Evolutionary conservation across 53 echinoderm and acorn worm genomes (phyloP).

Genomic region (Apostichopus leukothele): DNA sequence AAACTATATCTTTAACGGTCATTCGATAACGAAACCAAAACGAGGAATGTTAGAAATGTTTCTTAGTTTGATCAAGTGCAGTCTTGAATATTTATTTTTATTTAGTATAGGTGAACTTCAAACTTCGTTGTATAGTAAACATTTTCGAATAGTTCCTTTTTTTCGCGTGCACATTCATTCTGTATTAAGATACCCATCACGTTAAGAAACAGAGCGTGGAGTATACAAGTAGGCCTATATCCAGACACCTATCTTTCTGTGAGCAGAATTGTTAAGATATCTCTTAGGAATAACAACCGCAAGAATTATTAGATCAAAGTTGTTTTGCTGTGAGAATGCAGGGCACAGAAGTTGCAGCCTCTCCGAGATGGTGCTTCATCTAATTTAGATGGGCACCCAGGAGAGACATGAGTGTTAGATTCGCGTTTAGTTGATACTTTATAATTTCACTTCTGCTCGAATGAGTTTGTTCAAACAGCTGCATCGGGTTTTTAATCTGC

Average conservation of each 20-base stretch:
- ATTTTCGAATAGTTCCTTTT: neutral
- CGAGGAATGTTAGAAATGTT: no score
- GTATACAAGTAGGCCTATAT: neutral
- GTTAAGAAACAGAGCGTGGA: neutral
- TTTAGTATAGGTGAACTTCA: no score
- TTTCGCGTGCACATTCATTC: neutral
- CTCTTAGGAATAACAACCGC: neutral
- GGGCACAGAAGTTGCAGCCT: neutral
- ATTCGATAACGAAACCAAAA: no score
- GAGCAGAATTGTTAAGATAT: neutral
- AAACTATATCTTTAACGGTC: no score
- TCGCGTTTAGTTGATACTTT: neutral
- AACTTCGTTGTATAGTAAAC: no score
- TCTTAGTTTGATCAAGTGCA: no score
- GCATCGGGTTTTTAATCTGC: neutral
- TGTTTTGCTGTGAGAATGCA: neutral
- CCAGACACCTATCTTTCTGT: neutral
- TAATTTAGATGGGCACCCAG: neutral
- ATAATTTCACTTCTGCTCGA: neutral
- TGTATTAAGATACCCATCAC: neutral
- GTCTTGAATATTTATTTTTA: no score
- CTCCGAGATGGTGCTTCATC: neutral
- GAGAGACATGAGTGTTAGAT: neutral
- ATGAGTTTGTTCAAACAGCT: neutral
- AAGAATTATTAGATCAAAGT: neutral